A percentile compares a stretch with the other conserved stretches of the same genome.
phyloP scores from a whole-genome alignment of 2,113 vertebrate species.

The Entomyzon cyanotis region DNA sequence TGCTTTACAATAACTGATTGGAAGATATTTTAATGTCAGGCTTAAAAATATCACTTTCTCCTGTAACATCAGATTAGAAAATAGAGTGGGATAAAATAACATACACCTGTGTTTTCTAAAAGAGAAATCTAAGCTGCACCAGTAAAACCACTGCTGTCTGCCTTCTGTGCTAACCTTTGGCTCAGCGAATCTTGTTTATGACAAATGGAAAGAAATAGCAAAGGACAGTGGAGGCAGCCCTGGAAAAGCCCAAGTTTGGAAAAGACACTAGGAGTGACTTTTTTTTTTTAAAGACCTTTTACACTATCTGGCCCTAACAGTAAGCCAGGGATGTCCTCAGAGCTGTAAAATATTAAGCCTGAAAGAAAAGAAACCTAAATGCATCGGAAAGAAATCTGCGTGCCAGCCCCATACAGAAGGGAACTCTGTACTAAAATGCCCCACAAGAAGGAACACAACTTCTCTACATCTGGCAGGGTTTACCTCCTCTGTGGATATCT shows the following conservation, averaged over 20 bases:
- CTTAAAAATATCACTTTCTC: conserved; percentile 22
- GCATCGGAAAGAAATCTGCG: not conserved
- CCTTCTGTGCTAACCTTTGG: not conserved
- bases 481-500: not conserved
- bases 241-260: not conserved
- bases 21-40: conserved; percentile 46
- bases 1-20: conserved; percentile 55
- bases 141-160: not conserved
- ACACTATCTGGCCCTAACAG: not conserved
- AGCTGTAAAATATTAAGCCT: not conserved
- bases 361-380: not conserved
- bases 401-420: not conserved
- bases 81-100: not conserved
- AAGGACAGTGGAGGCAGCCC: not conserved
- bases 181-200: not conserved
- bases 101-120: not conserved
- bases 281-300: not conserved
- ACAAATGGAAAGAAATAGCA: not conserved
- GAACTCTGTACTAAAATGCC: not conserved
- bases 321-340: not conserved
- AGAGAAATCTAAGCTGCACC: not conserved
- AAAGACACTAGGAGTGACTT: not conserved
- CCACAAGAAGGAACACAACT: not conserved
- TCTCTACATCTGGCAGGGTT: not conserved
- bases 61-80: conserved; percentile 19